Base-by-base conservation (phyloP, 2,797 vertebrate genomes). In the Pteropus rufus region DNA sequence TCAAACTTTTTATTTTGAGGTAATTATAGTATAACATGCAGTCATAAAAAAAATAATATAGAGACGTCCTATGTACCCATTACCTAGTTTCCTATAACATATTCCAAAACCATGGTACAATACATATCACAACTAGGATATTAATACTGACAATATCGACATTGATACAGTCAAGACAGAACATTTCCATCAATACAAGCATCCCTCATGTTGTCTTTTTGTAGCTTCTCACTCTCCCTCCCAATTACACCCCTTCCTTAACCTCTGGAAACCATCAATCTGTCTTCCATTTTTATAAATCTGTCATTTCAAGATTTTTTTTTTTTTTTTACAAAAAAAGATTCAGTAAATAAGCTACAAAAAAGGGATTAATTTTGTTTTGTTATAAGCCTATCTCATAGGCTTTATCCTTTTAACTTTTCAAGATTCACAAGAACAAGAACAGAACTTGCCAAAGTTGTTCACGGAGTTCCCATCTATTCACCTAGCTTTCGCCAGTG, bases 261-360 rank as follows among this genome's bases (percentile, higher is more conserved):
- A 49, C 49, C 49, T 49, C 49, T 49, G 49, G 46, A 49, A 49
- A 49, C 15, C 46, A 49, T 49, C 14, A 49, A 49, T 49, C 46
- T 49, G 46, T 49, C 5, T 14, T 15, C 46, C 46, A 16, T 16
- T 49, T 49, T 49, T 49, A 49, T 49, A 49, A 49, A 49, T 49
- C 46, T 49, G 46, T 49, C 15, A 49, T 49, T 49, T 49, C 15
- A 49, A 49, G 46, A 46, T 41, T 9, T 44, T 44, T 44, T 44
- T 44, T 46, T 46, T 49, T 49, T 49, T 49, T 49, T 49, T 49
- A 16, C 15, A 16, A 16, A 16, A 16, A 77, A 80, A 83, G 18
- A 62, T 58, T 95, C 49, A 80, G 31, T 93, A 88, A 91, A 76
- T 92, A 92, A 91, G 54, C 34, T 87, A 65, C 8, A 44, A 36